phyloP scores from a whole-genome alignment of 2,113 vertebrate species.

The Petrocephalus microphthalmus region DNA sequence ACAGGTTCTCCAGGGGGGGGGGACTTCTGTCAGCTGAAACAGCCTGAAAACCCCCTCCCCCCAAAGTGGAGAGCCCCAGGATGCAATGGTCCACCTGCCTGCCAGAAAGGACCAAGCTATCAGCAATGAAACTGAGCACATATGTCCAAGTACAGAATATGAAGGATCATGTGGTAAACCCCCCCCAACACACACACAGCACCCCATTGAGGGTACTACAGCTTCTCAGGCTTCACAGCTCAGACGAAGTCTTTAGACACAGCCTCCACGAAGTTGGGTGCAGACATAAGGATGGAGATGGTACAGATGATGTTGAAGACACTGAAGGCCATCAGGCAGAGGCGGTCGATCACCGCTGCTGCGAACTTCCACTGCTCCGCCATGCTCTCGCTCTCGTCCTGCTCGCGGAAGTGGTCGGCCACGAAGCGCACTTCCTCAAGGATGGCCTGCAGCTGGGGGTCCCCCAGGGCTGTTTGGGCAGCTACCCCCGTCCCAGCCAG shows the following conservation, averaged over 20 bases:
- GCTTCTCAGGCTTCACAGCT: slow-evolving; percentile 24
- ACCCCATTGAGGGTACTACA: neutral
- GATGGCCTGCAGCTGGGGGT: slow-evolving; percentile 65
- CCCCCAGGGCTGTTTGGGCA: slow-evolving; percentile 31
- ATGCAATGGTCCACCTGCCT: neutral
- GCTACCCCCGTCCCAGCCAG: slow-evolving; percentile 61
- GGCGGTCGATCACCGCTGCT: slow-evolving; percentile 65
- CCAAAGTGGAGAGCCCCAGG: neutral
- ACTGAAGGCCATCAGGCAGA: slow-evolving; percentile 70
- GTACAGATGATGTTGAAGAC: slow-evolving; percentile 74
- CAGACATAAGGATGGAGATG: slow-evolving; percentile 73
- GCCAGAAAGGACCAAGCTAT: neutral
- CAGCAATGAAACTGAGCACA: neutral
- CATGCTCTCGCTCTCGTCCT: slow-evolving; percentile 55
- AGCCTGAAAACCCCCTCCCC: neutral
- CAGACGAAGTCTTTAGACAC: slow-evolving; percentile 71
- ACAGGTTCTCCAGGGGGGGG: neutral
- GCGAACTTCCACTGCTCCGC: slow-evolving; percentile 71
- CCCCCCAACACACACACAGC: neutral
- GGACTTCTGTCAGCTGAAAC: neutral
- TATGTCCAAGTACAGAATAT: neutral
- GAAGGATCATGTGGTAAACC: neutral
- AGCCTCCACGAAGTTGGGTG: slow-evolving; percentile 68
- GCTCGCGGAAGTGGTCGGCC: slow-evolving; percentile 64
- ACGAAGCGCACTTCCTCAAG: slow-evolving; percentile 67